A percentile compares a stretch with the other conserved stretches of the same genome.
phyloP scores from a whole-genome alignment of 2,113 vertebrate species.

The Lamprotornis superbus region DNA sequence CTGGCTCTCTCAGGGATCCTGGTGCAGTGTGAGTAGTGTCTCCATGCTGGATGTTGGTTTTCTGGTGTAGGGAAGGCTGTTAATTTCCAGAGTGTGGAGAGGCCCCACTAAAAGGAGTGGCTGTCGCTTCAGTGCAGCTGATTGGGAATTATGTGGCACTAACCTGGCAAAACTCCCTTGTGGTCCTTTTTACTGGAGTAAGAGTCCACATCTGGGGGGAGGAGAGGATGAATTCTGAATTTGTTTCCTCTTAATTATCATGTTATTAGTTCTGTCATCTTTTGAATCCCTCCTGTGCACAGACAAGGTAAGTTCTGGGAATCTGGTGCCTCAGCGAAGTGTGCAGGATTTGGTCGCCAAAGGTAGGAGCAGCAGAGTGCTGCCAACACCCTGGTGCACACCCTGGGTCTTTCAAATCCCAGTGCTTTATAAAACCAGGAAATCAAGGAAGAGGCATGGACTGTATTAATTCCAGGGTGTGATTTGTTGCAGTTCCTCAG shows the following conservation, averaged over 20 bases:
- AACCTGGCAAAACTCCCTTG: background rate
- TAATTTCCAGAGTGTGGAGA: background rate
- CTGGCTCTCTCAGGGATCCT: conserved; percentile 90
- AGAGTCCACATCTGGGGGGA: background rate
- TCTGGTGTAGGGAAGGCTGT: background rate
- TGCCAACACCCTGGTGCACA: background rate
- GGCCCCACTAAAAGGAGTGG: background rate
- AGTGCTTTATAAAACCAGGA: background rate
- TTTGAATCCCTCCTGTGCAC: conserved; percentile 1
- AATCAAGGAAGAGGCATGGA: background rate
- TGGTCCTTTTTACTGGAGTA: background rate
- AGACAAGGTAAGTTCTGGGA: conserved; percentile 57
- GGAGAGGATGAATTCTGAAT: background rate
- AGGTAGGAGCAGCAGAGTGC: conserved; percentile 35
- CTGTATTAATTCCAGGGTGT: background rate
- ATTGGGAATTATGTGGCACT: background rate
- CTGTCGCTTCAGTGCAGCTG: background rate
- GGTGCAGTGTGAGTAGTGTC: conserved; percentile 83
- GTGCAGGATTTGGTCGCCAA: conserved; percentile 33
- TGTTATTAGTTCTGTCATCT: conserved; percentile 32
- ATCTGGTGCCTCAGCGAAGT: background rate
- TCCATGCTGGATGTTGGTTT: background rate
- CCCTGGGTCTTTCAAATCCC: background rate
- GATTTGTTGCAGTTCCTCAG: background rate
- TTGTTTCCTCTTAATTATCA: background rate